Percentiles rank a stretch among this genome's conserved stretches.
These are phyloP conservation scores for Pseudococcus longispinus DNA, from an alignment of 2,888 invertebrate species.

Conservation along the genomic window DNA sequence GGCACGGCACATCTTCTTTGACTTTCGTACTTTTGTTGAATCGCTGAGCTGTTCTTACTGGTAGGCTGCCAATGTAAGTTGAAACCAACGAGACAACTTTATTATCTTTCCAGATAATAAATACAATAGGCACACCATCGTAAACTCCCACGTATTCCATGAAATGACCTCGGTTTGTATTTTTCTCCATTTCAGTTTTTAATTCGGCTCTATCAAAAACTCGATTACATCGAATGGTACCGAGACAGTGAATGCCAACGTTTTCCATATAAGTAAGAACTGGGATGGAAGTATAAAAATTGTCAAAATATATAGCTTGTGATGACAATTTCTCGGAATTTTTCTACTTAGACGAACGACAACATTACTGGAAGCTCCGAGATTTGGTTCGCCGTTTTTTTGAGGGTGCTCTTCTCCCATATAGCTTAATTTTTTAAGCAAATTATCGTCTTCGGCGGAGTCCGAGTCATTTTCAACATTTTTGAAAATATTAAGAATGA, in stretches of 20 bases:
- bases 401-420: too few relatives aligned
- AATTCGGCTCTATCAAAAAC: too few relatives aligned
- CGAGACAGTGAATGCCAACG: background rate
- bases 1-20: background rate
- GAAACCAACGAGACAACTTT: too few relatives aligned
- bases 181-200: too few relatives aligned
- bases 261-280: background rate
- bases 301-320: background rate
- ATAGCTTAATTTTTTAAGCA: too few relatives aligned
- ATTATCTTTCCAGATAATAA: too few relatives aligned
- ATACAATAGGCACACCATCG: too few relatives aligned
- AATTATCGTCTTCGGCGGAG: too few relatives aligned
- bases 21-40: constrained; percentile 35
- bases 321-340: background rate
- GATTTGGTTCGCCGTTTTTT: background rate
- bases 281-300: background rate
- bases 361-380: background rate
- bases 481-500: too few relatives aligned
- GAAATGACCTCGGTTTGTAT: too few relatives aligned
- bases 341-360: background rate
- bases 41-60: background rate
- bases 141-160: background rate
- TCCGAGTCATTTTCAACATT: too few relatives aligned
- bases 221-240: background rate
- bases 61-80: constrained; percentile 38